These are phyloP conservation scores for Gadus macrocephalus DNA, from an alignment of 2,113 vertebrate genomes.

Conservation along the genomic window DNA sequence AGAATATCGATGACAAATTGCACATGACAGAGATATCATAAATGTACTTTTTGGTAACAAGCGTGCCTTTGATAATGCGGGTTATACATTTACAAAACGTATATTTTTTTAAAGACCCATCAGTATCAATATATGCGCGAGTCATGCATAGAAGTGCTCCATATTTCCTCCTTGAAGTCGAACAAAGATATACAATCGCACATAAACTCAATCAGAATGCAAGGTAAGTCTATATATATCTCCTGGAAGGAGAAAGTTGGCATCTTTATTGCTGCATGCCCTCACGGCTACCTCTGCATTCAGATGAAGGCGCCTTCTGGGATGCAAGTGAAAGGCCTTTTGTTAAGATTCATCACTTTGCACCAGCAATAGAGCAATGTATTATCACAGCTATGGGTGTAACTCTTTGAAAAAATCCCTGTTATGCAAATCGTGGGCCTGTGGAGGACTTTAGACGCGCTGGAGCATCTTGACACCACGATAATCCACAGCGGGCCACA, in stretches of 20 bases:
- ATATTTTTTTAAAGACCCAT: constrained; percentile 43
- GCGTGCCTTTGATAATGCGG: constrained; percentile 58
- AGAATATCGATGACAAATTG: constrained; percentile 48
- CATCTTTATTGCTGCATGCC: constrained; percentile 50
- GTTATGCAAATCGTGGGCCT: constrained; percentile 46
- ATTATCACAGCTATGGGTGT: constrained; percentile 65
- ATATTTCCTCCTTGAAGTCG: constrained; percentile 54
- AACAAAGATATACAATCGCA: constrained; percentile 50
- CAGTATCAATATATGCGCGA: constrained; percentile 43
- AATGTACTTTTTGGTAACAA: constrained; percentile 54
- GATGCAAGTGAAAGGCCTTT: constrained; percentile 53
- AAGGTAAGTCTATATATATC: constrained; percentile 64
- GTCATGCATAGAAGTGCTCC: constrained; percentile 54
- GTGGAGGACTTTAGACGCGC: constrained; percentile 44
- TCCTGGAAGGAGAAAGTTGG: constrained; percentile 45
- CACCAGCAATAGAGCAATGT: constrained; percentile 48
- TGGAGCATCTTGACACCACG: not conserved
- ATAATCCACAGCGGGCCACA: constrained; percentile 46
- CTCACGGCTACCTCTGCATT: constrained; percentile 60
- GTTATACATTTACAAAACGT: constrained; percentile 43
- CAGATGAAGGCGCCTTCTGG: constrained; percentile 62
- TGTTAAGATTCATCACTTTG: constrained; percentile 65
- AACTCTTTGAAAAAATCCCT: constrained; percentile 63
- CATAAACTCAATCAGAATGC: constrained; percentile 58
- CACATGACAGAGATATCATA: constrained; percentile 58